Base-by-base conservation (phyloP, 2,797 vertebrate genomes). In the Sebastes hubbsi region DNA sequence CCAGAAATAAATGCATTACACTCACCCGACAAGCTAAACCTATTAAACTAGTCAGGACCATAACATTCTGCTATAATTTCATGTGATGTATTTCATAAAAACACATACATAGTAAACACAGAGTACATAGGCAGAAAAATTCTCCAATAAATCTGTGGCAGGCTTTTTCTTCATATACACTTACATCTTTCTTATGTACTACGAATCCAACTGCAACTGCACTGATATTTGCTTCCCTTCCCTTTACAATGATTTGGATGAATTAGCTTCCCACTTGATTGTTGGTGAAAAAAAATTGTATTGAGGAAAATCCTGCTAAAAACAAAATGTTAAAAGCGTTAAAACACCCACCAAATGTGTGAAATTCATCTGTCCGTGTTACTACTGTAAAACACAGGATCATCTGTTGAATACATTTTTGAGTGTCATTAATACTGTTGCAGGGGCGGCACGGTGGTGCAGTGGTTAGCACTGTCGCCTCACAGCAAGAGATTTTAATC, bases 41-140 rank as follows among this genome's bases (percentile, higher is more conserved):
- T 30, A 69, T 80, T 81, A 81, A 75, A 68, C 49, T 25, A 52
- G 27, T 78, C 63, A 83, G 54, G 27, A 60, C 72, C 72, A 66
- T 49, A 46, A 24, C 22, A 75, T 30, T 69, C 46, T 30, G 55
- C 5, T 73, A 16, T 61, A 67, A 77, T 65, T 7, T 49, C 38
- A 66, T 49, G 13, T 54, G 29, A 75, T 66, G 24, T 13, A 59
- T 75, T 54, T 56, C 42, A 69, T 13, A 55, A 42, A 36, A 62
- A 12, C 5, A 56, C 7, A 34, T 27, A 22, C 20, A 27, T 5
- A 13, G 25, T 24, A 13, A 38, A 71, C 24, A 60, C 12, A 59
- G 68, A 58, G 24, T 24, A 54, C 22, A 66, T 34, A 67, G 16
- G 30, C 9, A 72, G 22, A 46, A 46, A 6, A 34, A 2, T 5